These are phyloP conservation scores for Leistus spinibarbis DNA, from an alignment of 2,888 invertebrate genomes.

Conservation along the genomic window DNA sequence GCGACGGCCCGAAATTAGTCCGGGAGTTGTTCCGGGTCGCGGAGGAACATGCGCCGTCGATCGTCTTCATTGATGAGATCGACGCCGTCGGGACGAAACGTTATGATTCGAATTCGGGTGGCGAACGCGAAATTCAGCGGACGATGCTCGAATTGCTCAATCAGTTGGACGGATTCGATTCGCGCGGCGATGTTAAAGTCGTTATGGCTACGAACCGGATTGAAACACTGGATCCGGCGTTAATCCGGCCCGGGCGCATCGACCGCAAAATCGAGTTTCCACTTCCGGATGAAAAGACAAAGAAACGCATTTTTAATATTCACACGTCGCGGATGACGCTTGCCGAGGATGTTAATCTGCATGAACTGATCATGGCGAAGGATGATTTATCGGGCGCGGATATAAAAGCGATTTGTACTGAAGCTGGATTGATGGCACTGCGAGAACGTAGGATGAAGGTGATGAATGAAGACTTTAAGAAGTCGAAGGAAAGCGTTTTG, in stretches of 20 bases:
- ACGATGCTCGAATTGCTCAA: slow-evolving; percentile 99
- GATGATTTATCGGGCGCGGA: slow-evolving; percentile 98
- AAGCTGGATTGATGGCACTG: slow-evolving; percentile 97
- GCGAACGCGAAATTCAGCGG: slow-evolving; percentile 98
- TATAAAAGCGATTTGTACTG: slow-evolving; percentile 99
- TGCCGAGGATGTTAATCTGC: slow-evolving; percentile 94
- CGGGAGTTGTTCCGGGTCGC: slow-evolving; percentile 98
- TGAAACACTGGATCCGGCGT: slow-evolving; percentile 97
- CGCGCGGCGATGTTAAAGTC: slow-evolving; percentile 94
- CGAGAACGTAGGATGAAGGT: slow-evolving; percentile 99
- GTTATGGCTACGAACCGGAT: slow-evolving; percentile 98
- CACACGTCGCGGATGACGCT: slow-evolving; percentile 99
- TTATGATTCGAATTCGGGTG: slow-evolving; percentile 96
- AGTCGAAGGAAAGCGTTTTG: slow-evolving; percentile 98
- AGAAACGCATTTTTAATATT: slow-evolving; percentile 94
- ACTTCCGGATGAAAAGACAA: slow-evolving; percentile 98
- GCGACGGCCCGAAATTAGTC: slow-evolving; percentile 98
- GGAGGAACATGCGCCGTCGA: slow-evolving; percentile 98
- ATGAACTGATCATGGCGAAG: slow-evolving; percentile 97
- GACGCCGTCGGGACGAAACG: slow-evolving; percentile 99
- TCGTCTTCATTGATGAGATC: slow-evolving; percentile 99
- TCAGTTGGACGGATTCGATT: slow-evolving; percentile 98
- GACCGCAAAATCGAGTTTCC: slow-evolving; percentile 99
- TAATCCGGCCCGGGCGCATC: slow-evolving; percentile 98
- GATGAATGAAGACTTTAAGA: slow-evolving; percentile 98